A percentile compares a stretch with the other conserved stretches of the same genome.
Evolutionary conservation across 2,113 vertebrate species (phyloP).

Genomic region (Ammodytes dubius): DNA sequence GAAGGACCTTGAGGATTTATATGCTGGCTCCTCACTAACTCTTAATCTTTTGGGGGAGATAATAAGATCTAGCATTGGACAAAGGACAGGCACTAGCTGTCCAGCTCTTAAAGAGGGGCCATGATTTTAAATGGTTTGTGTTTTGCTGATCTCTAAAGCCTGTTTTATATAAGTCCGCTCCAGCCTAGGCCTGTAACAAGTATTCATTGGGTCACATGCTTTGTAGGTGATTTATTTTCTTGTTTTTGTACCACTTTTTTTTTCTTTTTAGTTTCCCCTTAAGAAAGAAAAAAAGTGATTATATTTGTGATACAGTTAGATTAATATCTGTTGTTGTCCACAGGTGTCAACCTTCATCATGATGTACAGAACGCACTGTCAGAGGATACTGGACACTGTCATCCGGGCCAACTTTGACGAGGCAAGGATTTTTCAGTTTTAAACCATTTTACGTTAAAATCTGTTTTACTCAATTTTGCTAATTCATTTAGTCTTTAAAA

Average conservation of each 20-base stretch:
- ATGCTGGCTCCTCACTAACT: slow-evolving; percentile 83
- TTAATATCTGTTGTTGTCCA: slow-evolving; percentile 51
- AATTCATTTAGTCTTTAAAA: neutral
- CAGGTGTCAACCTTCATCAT: slow-evolving; percentile 99
- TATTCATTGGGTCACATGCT: slow-evolving; percentile 77
- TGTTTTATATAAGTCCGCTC: slow-evolving; percentile 71
- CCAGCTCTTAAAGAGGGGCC: slow-evolving; percentile 80
- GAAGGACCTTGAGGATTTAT: slow-evolving; percentile 86
- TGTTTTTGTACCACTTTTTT: slow-evolving; percentile 68
- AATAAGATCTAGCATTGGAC: slow-evolving; percentile 85
- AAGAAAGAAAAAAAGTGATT: slow-evolving; percentile 21
- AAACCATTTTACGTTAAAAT: neutral
- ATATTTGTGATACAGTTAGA: slow-evolving; percentile 48
- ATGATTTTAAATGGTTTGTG: slow-evolving; percentile 86
- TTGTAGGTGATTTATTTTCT: slow-evolving; percentile 79
- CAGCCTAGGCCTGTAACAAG: slow-evolving; percentile 71
- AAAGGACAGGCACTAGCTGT: slow-evolving; percentile 85
- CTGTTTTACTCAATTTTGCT: neutral
- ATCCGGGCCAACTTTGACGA: slow-evolving; percentile 99
- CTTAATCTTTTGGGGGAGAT: slow-evolving; percentile 87
- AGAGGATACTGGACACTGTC: slow-evolving; percentile 99
- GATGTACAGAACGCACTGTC: slow-evolving; percentile 99
- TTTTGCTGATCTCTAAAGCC: slow-evolving; percentile 85
- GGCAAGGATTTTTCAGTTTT: slow-evolving; percentile 81
- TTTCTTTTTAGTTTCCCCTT: slow-evolving; percentile 16